Conservation (phyloP, 2,888 invertebrate genomes). For the Tridacna gigas region DNA sequence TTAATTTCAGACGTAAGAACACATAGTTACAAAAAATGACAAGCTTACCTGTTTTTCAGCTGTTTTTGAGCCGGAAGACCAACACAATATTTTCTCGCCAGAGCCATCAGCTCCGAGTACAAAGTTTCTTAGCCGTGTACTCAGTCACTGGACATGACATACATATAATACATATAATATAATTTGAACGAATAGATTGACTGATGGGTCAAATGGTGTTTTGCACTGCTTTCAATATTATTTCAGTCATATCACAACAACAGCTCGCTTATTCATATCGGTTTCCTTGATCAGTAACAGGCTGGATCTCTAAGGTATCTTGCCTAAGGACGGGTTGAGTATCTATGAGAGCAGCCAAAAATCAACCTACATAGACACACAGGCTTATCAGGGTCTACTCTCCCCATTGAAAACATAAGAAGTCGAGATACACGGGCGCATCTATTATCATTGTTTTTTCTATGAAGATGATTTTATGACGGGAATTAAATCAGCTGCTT, state of each 20-base stretch:
- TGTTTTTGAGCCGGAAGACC: background rate
- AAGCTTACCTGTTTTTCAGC: background rate
- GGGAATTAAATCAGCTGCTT: constrained; percentile 51
- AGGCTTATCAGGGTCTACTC: no score
- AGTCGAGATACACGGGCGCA: no score
- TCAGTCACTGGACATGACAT: no score
- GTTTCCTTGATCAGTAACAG: background rate
- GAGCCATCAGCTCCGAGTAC: background rate
- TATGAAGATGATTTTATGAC: constrained; percentile 38
- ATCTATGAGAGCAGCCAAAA: background rate
- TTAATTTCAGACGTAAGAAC: no score
- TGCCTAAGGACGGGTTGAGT: no score
- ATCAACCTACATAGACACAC: no score
- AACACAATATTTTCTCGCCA: background rate
- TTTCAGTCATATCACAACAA: background rate
- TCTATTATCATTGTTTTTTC: background rate
- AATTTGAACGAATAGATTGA: background rate
- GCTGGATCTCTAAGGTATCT: no score
- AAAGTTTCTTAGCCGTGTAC: background rate
- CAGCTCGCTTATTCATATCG: background rate
- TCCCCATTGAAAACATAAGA: no score
- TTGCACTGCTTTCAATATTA: background rate
- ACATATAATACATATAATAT: no score
- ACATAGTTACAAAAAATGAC: background rate
- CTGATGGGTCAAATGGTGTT: background rate